Evolutionary conservation across 2,888 invertebrate species (phyloP).

Genomic region (Dicyrtomina minuta): DNA sequence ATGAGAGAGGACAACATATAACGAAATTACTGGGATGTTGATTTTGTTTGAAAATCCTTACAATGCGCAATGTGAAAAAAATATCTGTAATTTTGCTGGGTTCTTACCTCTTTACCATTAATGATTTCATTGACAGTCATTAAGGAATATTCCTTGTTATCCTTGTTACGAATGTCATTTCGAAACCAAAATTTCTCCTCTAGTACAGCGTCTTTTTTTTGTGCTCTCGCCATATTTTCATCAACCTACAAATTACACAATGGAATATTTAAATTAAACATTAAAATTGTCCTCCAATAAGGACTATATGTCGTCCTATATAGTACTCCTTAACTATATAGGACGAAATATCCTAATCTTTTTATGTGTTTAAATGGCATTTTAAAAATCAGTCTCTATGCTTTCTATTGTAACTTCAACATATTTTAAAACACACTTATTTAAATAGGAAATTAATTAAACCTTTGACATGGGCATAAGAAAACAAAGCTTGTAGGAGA

Average conservation of each 20-base stretch:
- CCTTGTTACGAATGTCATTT: slow-evolving; percentile 49
- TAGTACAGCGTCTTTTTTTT: slow-evolving; percentile 82
- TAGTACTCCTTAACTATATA: no score
- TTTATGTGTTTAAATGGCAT: no score
- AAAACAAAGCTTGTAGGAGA: slow-evolving; percentile 93
- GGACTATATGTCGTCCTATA: no score
- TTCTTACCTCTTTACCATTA: slow-evolving; percentile 77
- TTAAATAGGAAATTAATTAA: not conserved
- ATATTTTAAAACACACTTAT: no score
- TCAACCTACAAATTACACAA: slow-evolving; percentile 66
- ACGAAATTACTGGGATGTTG: not conserved
- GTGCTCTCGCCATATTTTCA: slow-evolving; percentile 95
- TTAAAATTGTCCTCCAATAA: no score
- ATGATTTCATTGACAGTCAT: slow-evolving; percentile 96
- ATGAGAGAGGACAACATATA: not conserved
- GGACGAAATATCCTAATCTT: no score
- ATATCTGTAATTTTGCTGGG: no score
- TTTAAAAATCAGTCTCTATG: no score
- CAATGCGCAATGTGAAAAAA: no score
- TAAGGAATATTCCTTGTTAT: slow-evolving; percentile 65
- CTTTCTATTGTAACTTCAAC: no score
- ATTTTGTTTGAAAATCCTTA: no score
- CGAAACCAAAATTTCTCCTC: slow-evolving; percentile 92
- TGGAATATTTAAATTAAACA: not conserved
- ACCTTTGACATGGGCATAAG: slow-evolving; percentile 97